These are phyloP conservation scores for Drosophila malerkotliana DNA, from an alignment of 1,140 invertebrate species.

Conservation along the genomic window DNA sequence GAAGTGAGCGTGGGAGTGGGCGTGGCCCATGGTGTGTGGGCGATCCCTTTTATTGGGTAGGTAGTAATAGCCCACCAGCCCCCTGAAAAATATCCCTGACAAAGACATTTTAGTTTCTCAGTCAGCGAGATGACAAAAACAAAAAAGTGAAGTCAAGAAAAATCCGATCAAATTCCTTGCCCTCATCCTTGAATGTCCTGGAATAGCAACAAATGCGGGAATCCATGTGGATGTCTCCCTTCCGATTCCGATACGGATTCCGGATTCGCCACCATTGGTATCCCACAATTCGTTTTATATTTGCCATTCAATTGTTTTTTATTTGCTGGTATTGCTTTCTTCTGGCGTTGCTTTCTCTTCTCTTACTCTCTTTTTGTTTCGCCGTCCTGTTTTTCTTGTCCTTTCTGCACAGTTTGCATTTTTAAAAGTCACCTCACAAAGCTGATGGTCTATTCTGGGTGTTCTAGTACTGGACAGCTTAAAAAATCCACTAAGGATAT, in stretches of 20 bases:
- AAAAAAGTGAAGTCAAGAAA: not conserved
- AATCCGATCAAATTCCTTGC: constrained; percentile 5
- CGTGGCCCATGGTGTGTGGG: not conserved
- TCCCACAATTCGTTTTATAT: constrained; percentile 53
- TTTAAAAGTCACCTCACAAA: constrained; percentile 30
- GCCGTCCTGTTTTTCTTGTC: constrained; percentile 6
- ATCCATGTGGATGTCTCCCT: constrained; percentile 22
- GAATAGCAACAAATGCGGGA: constrained; percentile 23
- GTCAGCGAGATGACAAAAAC: not conserved
- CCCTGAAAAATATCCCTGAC: constrained; percentile 46
- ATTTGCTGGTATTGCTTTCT: constrained; percentile 42
- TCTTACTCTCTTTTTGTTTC: not conserved
- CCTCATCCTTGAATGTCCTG: not conserved
- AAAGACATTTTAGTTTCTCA: constrained; percentile 37
- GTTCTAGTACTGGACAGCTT: constrained; percentile 8
- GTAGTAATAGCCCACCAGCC: no score
- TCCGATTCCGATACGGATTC: constrained; percentile 1
- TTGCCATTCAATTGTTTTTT: constrained; percentile 61
- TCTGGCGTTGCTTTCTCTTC: constrained; percentile 1
- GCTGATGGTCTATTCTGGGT: not conserved
- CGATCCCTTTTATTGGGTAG: not conserved
- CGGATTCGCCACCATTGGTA: constrained; percentile 24
- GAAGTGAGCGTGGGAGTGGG: not conserved
- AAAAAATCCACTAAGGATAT: no score
- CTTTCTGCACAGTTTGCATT: constrained; percentile 54